Evolutionary conservation across 2,888 invertebrate species (phyloP), one percentile per base, ranked within the genome.

Genomic region (Chalcosyrphus nemorum): DNA sequence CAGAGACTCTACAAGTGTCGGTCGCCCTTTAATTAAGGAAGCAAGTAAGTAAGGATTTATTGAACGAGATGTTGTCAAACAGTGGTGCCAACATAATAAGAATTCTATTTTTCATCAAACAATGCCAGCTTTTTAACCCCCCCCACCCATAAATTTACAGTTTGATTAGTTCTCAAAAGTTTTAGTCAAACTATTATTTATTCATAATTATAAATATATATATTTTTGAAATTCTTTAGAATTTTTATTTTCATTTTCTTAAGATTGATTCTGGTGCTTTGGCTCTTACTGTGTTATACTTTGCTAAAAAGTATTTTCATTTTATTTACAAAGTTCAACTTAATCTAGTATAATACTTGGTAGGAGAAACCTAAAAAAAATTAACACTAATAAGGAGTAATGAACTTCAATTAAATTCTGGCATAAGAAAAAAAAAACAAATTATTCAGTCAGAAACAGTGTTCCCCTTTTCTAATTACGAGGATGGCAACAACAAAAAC

Each of bases 181-280:
- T 43, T 59, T 43, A n/a, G n/a, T n/a, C n/a, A n/a, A n/a, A 43
- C 24, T 19, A 27, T 17, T 19, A 7, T 29, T 19, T 15, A 29
- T 45, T 45, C 27, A 47, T 45, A 29, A 45, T 29, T 35, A 61
- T 29, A 29, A 19, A 9, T 32, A 45, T 29, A 19, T 21, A 43
- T 2, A n/a, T 70, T n/a, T 70, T 32, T 57, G 45, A 57, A 57
- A 57, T 47, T 32, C 35, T 15, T 75, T 21, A 74, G 43, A 54
- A 57, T 70, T 21, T 43, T n/a, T n/a, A 7, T 66, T 43, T 35
- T 45, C 6, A 24, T 56, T 71, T 65, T 54, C 71, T 71, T 76
- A 71, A 70, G 70, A 84, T 52, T 84, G 78, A 74, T 80, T 74
- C 63, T 85, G 80, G 85, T 80, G 80, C 71, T 85, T 77, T 80